Evolutionary conservation across 2,888 invertebrate genomes (phyloP).

Genomic region (Callyntrura guangdongensis): DNA sequence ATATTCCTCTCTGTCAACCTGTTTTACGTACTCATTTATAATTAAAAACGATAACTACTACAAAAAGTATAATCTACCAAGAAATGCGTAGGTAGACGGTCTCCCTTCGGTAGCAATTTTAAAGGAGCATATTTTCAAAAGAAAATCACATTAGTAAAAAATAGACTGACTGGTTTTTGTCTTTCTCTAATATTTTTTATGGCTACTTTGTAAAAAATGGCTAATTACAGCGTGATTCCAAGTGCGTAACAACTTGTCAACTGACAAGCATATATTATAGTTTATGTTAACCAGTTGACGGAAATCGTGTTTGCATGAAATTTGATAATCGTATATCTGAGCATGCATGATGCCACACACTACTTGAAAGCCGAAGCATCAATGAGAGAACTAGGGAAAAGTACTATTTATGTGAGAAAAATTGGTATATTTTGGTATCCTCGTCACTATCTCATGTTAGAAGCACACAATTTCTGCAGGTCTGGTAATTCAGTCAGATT

Average conservation of each 20-base stretch:
- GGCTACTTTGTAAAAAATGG: conserved; percentile 61
- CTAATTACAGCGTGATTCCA: conserved; percentile 74
- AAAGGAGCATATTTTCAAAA: conserved; percentile 18
- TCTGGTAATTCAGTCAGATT: background rate
- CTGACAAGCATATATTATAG: conserved; percentile 68
- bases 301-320: conserved; percentile 77
- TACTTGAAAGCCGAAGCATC: conserved; percentile 15
- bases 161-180: conserved; percentile 52
- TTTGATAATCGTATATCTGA: conserved; percentile 67
- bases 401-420: background rate
- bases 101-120: background rate
- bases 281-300: conserved; percentile 75
- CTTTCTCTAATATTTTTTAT: conserved; percentile 30
- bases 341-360: background rate
- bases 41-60: background rate
- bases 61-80: background rate
- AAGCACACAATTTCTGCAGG: conserved; percentile 9
- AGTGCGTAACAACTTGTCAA: conserved; percentile 75
- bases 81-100: background rate
- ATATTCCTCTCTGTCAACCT: background rate
- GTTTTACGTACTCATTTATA: background rate
- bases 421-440: conserved; percentile 3
- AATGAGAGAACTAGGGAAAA: conserved; percentile 40
- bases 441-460: background rate
- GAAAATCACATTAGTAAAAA: conserved; percentile 26